Base-by-base conservation (phyloP, 92 coral and sea anemone species). In the Epizoanthus scotinus region DNA sequence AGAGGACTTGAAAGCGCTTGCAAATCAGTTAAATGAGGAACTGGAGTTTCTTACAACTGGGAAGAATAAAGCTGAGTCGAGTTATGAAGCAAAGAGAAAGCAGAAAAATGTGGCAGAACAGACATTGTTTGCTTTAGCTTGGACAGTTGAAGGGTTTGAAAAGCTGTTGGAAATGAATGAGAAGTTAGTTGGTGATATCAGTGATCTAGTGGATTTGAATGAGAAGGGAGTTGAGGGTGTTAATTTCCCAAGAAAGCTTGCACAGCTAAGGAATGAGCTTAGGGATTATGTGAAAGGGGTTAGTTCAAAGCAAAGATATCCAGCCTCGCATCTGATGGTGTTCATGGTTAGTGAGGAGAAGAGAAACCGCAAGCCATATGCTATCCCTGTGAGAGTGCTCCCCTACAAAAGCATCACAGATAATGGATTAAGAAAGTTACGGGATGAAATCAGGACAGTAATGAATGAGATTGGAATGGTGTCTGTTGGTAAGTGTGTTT, bases 111-210 rank as follows among this genome's bases (percentile, higher is more conserved):
- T 82, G 22, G 56, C 73, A 58, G 93, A 86, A 61, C 73, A 86
- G 53, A 36, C 78, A 8, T 50, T 86, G 52, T 86, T 86, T 89
- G 89, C 87, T 14, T 65, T 86, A n/a, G 90, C 93, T 14, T 89
- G 90, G 93, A 71, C 69, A 8, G 69, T 86, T 9, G 90, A 82
- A 44, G 93, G 73, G 17, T 85, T 49, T 57, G 79, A 70, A 24
- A 82, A 82, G 29, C 63, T 82, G 56, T 2, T 82, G 55, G 64
- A 24, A 12, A 22, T 67, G 63, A 85, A 83, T 49, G 71, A 27
- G 15, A 66, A 69, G 18, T 24, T 40, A 31, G 36, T 1, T 68
- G 25, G 42, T 3, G 34, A 36, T 20, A n/a, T 47, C 28, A 5
- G 20, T 24, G 22, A 19, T 22, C 27, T 2, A 69, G 8, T 42